Evolutionary conservation across 2,888 invertebrate species (phyloP), one percentile per base, ranked within the genome.

Genomic region (Mycalesis mineus): DNA sequence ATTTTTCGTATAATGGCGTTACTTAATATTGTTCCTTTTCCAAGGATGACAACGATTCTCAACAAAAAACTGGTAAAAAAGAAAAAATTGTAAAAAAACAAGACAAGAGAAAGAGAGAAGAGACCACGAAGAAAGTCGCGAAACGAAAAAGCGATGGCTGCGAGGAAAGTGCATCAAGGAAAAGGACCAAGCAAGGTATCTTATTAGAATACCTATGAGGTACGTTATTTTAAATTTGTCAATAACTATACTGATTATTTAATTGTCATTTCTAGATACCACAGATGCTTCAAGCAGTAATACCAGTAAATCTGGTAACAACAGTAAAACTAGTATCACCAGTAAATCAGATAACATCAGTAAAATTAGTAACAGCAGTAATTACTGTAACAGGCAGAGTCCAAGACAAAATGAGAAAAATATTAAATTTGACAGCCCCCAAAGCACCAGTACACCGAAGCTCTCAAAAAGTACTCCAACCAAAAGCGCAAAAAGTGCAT

Each of bases 131-230:
- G 62, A 84, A 75, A 60, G 65, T 65, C 44, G 65, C 75, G 15
- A 88, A 88, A 65, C 73, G 87, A 51, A 88, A 82, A 74, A 83
- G 80, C 67, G 82, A 82, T 66, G 68, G 68, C 33, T 61, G 67
- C 53, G 73, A 72, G 37, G 75, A 72, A 33, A 73, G 63, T 36
- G 61, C 71, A 37, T 65, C 67, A 0, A 77, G 67, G 48, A 78
- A 80, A 60, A 80, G 73, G 64, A 65, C 64, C 17, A 83, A 73
- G 68, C 74, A 74, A 65, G 87, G 88, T 87, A 63, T n/a, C 13
- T n/a, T n/a, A n/a, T n/a, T n/a, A n/a, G n/a, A n/a, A n/a, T n/a
- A n/a, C n/a, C n/a, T n/a, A n/a, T n/a, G n/a, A n/a, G n/a, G n/a
- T n/a, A n/a, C n/a, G n/a, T n/a, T n/a, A n/a, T n/a, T n/a, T n/a